A percentile compares a stretch with the other conserved stretches of the same genome.
Conservation (phyloP, 2,113 vertebrate genomes). For the Megaleporinus macrocephalus region DNA sequence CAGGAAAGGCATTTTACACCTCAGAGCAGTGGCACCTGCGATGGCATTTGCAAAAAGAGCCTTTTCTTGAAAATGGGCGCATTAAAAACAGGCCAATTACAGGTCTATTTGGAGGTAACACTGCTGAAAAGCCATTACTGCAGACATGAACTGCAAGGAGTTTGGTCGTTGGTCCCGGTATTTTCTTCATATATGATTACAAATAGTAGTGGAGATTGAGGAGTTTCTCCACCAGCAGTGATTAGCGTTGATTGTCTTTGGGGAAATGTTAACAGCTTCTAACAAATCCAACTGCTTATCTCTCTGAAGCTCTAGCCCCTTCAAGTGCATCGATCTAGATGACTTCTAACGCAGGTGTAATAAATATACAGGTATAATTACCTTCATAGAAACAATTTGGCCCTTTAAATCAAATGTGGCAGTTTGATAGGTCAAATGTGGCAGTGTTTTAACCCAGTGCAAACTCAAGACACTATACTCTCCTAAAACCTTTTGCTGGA, state of each 20-base stretch:
- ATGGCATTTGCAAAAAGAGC: background rate
- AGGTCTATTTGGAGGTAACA: background rate
- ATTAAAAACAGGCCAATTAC: constrained; percentile 16
- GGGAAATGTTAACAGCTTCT: constrained; percentile 27
- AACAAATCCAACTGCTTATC: background rate
- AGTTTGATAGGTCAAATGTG: constrained; percentile 15
- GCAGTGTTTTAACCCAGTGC: constrained; percentile 26
- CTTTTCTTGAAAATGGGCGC: constrained; percentile 14
- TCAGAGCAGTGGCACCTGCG: background rate
- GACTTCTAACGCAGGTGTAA: background rate
- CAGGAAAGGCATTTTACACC: background rate
- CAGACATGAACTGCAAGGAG: background rate
- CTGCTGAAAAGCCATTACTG: background rate
- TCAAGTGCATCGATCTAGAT: constrained; percentile 13
- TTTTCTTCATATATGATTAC: background rate
- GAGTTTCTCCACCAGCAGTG: constrained; percentile 12
- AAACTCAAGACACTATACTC: constrained; percentile 17
- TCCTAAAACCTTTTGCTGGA: constrained; percentile 36
- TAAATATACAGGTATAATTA: background rate
- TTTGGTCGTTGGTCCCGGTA: constrained; percentile 8
- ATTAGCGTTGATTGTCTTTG: constrained; percentile 69
- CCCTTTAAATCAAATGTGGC: constrained; percentile 13
- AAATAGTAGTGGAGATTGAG: constrained; percentile 33
- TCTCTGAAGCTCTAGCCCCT: constrained; percentile 8
- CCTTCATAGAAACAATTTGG: background rate